A percentile compares a stretch with the other conserved stretches of the same genome.
Evolutionary conservation across 2,113 vertebrate species (phyloP).

Genomic region (Toxotes jaculatrix): DNA sequence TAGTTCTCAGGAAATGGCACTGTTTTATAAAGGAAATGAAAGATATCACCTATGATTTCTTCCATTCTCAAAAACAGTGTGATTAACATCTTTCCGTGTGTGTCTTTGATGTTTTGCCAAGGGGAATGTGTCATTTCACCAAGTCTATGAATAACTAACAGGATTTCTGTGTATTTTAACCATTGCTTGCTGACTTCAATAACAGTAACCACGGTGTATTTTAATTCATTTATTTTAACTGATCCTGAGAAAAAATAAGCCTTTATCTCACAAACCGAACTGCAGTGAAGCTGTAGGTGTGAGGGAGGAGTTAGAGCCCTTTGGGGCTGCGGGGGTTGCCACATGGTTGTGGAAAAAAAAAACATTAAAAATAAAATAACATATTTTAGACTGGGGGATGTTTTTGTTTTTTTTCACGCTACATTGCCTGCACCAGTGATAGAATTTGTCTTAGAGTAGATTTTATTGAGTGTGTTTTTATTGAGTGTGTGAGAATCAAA

Average conservation of each 20-base stretch:
- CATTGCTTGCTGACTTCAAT: not conserved
- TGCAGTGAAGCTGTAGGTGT: not conserved
- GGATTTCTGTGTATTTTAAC: not conserved
- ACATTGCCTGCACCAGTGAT: too few relatives aligned
- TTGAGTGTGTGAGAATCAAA: too few relatives aligned
- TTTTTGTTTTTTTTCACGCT: too few relatives aligned
- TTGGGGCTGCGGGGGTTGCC: too few relatives aligned
- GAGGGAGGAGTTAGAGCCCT: not conserved
- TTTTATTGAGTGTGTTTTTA: too few relatives aligned
- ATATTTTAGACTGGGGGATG: too few relatives aligned
- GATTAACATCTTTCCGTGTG: slow-evolving; percentile 24
- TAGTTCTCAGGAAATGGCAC: not conserved
- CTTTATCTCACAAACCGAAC: not conserved
- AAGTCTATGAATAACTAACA: slow-evolving; percentile 39
- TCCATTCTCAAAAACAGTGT: not conserved
- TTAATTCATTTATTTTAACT: not conserved
- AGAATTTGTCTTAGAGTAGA: too few relatives aligned
- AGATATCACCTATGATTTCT: slow-evolving; percentile 21
- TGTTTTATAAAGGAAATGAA: slow-evolving; percentile 40
- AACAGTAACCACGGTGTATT: not conserved
- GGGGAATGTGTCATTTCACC: slow-evolving; percentile 19
- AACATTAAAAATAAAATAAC: too few relatives aligned
- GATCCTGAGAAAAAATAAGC: not conserved
- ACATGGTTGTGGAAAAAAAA: too few relatives aligned
- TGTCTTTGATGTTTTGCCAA: slow-evolving; percentile 24